Conservation (phyloP, 2,797 vertebrate species). For the Nyctalus aviator region DNA sequence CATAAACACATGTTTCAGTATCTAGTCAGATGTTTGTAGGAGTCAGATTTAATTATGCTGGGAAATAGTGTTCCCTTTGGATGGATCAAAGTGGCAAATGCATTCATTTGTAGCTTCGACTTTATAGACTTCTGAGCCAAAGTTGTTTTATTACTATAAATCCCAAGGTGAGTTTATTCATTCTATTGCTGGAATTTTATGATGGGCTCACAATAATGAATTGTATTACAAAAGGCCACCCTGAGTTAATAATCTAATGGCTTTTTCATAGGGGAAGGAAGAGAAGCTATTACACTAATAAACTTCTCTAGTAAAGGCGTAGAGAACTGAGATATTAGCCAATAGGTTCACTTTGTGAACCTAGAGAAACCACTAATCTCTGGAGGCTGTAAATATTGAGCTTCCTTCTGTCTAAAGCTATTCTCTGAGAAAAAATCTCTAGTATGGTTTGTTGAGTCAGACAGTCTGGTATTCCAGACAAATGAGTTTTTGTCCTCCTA, state of each 20-base stretch:
- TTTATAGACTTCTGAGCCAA: neutral
- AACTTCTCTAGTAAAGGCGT: neutral
- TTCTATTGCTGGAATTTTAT: neutral
- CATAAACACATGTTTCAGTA: conserved; percentile 52
- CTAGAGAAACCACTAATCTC: neutral
- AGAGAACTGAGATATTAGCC: neutral
- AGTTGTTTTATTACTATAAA: conserved; percentile 33
- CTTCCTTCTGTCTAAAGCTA: neutral
- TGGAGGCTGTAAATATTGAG: neutral
- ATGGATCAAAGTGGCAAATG: conserved; percentile 10
- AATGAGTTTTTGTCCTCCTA: neutral
- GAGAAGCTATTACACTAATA: neutral
- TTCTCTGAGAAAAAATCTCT: conserved; percentile 3
- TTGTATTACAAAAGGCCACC: neutral
- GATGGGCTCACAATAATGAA: neutral
- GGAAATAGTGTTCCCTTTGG: conserved; percentile 10
- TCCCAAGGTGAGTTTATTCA: neutral
- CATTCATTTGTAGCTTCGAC: conserved; percentile 9
- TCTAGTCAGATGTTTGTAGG: conserved; percentile 34
- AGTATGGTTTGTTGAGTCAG: neutral
- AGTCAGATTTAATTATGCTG: conserved; percentile 46
- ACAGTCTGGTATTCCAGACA: neutral
- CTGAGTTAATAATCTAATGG: neutral
- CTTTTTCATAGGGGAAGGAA: neutral
- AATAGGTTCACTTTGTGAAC: neutral